Conservation (phyloP, 2,113 vertebrate species). For the Psilopsiagon aymara region DNA sequence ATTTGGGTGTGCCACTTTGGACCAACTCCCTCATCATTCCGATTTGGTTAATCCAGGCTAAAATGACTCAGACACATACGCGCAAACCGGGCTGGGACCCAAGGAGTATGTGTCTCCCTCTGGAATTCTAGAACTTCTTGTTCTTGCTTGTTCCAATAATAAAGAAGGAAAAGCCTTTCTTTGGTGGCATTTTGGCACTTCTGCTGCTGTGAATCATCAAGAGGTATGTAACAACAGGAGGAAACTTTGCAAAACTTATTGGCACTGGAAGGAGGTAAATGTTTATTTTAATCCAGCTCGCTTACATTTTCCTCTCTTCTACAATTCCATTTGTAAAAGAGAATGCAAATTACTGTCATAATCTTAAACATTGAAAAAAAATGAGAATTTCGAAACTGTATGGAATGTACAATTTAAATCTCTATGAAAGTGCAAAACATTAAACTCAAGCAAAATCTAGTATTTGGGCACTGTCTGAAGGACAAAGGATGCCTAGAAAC, state of each 20-base stretch:
- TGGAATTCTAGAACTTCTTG: conserved; percentile 27
- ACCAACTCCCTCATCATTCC: background rate
- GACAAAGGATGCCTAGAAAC: conserved; percentile 45
- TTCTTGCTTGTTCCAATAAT: conserved; percentile 28
- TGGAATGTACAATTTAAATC: background rate
- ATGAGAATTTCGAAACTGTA: background rate
- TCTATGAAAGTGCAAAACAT: background rate
- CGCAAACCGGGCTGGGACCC: background rate
- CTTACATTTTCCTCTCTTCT: conserved; percentile 30
- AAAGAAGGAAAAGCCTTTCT: conserved; percentile 46
- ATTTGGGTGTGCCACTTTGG: conserved; percentile 48
- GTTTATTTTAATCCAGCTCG: conserved; percentile 56
- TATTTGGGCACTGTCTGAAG: conserved; percentile 20
- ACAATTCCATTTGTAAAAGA: conserved; percentile 1
- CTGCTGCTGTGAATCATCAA: conserved; percentile 43
- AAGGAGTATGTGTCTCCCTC: background rate
- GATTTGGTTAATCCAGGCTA: background rate
- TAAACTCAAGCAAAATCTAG: background rate
- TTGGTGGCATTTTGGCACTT: conserved; percentile 54
- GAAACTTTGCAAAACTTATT: conserved; percentile 51
- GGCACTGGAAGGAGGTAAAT: conserved; percentile 15
- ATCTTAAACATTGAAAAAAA: background rate
- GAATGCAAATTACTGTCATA: conserved; percentile 39
- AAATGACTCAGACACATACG: background rate
- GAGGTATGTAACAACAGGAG: conserved; percentile 4